A percentile compares a stretch with the other conserved stretches of the same genome.
Conservation (phyloP, 2,113 vertebrate genomes). For the Anolis carolinensis region DNA sequence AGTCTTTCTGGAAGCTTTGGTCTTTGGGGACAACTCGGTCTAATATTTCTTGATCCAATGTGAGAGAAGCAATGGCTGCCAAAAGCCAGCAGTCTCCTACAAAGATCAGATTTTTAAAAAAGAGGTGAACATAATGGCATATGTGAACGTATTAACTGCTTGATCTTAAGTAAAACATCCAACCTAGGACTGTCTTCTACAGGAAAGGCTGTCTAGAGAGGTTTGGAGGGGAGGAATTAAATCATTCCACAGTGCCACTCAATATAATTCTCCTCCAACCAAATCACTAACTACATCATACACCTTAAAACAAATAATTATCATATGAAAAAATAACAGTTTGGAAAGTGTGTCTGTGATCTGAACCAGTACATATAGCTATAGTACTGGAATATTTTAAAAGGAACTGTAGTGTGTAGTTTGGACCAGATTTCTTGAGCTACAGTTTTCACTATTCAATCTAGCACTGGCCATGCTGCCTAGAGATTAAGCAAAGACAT, state of each 20-base stretch:
- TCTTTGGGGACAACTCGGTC: conserved; percentile 68
- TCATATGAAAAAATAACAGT: not conserved
- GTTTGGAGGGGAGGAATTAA: too few relatives aligned
- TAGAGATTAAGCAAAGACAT: not conserved
- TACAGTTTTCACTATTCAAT: not conserved
- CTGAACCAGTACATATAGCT: not conserved
- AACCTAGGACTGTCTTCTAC: not conserved
- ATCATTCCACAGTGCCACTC: not conserved
- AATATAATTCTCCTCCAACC: not conserved
- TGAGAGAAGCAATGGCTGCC: conserved; percentile 79
- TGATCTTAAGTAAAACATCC: not conserved
- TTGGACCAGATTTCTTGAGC: not conserved
- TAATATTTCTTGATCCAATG: conserved; percentile 75
- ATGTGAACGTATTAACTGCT: too few relatives aligned
- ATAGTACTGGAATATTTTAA: not conserved
- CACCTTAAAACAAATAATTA: not conserved
- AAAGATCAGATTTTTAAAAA: not conserved
- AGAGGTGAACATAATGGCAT: not conserved
- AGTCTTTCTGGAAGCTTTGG: conserved; percentile 76
- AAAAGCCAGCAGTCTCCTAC: conserved; percentile 82
- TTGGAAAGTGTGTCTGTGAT: not conserved
- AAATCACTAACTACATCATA: not conserved
- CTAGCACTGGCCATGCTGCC: not conserved
- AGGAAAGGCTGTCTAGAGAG: not conserved
- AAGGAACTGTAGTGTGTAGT: too few relatives aligned